Percentiles rank a stretch among this genome's conserved stretches.
phyloP scores from a whole-genome alignment of 2,113 vertebrate species.

The Seriola quinqueradiata region DNA sequence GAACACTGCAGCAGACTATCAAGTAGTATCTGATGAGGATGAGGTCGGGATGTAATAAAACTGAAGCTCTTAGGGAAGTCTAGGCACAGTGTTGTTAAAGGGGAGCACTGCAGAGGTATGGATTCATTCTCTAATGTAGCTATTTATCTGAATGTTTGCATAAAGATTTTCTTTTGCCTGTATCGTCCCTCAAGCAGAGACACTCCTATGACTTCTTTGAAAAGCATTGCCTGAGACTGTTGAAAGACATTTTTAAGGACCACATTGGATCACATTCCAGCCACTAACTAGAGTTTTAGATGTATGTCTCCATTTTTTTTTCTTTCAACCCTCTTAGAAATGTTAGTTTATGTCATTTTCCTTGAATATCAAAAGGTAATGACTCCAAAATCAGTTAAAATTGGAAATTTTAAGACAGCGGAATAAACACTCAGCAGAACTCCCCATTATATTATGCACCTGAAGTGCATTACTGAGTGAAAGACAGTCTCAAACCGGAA shows the following conservation, averaged over 20 bases:
- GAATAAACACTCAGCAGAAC: constrained; percentile 24
- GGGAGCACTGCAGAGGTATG: constrained; percentile 23
- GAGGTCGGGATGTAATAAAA: constrained; percentile 18
- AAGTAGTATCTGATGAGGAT: constrained; percentile 33
- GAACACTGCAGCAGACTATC: constrained; percentile 52
- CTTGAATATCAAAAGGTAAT: not conserved
- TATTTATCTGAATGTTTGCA: not conserved
- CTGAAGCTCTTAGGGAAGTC: constrained; percentile 9
- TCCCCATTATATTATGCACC: constrained; percentile 31
- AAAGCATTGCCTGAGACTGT: not conserved
- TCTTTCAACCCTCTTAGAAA: not conserved
- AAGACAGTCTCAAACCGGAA: not conserved
- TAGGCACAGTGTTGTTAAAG: constrained; percentile 50
- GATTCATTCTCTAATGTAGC: constrained; percentile 14
- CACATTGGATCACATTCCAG: not conserved
- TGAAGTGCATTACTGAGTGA: constrained; percentile 7
- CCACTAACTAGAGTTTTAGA: not conserved
- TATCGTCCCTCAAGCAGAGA: constrained; percentile 5
- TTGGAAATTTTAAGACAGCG: not conserved
- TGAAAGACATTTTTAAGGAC: constrained; percentile 15
- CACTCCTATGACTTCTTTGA: not conserved
- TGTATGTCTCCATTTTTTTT: not conserved
- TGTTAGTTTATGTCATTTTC: not conserved
- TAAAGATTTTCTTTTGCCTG: not conserved
- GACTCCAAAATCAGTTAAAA: not conserved